A percentile compares a stretch with the other conserved stretches of the same genome.
These are phyloP conservation scores for Falco columbarius DNA, from an alignment of 2,797 vertebrate genomes.

Conservation along the genomic window DNA sequence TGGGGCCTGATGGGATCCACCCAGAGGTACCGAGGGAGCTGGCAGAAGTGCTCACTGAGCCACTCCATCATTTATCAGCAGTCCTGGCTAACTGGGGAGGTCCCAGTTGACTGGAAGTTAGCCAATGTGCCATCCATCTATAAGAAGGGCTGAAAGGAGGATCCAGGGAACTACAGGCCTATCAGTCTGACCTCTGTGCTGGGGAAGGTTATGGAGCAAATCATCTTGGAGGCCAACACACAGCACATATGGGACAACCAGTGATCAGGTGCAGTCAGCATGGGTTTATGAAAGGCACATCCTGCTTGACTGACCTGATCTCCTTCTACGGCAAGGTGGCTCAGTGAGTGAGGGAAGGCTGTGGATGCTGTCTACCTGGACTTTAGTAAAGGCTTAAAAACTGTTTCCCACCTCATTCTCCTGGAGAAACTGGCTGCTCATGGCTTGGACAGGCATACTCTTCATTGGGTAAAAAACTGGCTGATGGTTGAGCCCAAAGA, in stretches of 20 bases:
- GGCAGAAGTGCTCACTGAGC: too few species aligned
- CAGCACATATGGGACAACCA: background rate
- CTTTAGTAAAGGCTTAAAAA: background rate
- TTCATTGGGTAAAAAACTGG: too few species aligned
- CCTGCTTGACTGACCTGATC: background rate
- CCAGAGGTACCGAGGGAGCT: background rate
- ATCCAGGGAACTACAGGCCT: background rate
- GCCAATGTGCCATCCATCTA: background rate
- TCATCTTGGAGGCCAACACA: background rate
- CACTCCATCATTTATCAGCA: background rate
- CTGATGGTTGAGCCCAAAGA: too few species aligned
- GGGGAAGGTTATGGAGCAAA: background rate
- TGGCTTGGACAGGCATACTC: background rate
- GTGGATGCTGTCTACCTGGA: accelerated
- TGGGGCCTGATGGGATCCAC: background rate
- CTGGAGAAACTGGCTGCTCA: background rate
- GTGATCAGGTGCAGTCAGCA: too few species aligned
- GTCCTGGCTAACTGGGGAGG: background rate
- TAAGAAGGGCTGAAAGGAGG: background rate
- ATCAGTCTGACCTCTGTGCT: background rate
- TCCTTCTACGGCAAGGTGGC: background rate
- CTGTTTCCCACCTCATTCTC: background rate
- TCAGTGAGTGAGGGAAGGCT: background rate
- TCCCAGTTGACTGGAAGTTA: background rate
- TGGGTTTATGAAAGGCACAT: background rate